Conservation (phyloP, 2,113 vertebrate species). For the Aleadryas rufinucha region DNA sequence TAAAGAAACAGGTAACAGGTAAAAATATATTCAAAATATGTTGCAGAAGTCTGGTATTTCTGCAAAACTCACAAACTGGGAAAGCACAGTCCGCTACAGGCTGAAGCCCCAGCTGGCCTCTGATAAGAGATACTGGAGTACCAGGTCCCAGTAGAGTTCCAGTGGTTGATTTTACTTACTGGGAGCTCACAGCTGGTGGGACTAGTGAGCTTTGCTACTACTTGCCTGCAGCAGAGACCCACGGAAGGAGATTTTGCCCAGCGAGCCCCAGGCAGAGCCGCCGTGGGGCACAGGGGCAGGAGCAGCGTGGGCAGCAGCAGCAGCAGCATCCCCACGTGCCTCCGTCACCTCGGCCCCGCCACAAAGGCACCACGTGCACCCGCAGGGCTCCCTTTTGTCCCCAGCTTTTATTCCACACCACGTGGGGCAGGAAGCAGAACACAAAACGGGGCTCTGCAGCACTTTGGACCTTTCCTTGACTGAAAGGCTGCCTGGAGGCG, state of each 20-base stretch:
- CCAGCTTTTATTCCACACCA: neutral
- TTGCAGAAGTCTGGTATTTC: neutral
- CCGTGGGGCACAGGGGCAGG: neutral
- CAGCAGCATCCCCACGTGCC: neutral
- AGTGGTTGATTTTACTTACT: neutral
- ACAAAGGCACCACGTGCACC: neutral
- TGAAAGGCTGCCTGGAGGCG: neutral
- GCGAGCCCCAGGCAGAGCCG: neutral
- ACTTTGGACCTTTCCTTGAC: neutral
- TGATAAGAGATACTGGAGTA: neutral
- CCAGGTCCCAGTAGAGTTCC: neutral
- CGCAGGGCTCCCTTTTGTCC: neutral
- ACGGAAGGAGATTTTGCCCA: neutral
- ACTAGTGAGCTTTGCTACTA: neutral
- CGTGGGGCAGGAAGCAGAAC: constrained; percentile 24
- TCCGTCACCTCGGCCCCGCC: neutral
- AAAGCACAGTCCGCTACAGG: neutral
- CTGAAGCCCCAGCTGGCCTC: neutral
- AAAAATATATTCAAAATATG: neutral
- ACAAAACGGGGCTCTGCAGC: neutral
- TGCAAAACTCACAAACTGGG: neutral
- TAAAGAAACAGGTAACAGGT: neutral
- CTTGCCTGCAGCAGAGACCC: neutral
- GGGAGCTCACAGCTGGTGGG: neutral
- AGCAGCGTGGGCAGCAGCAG: neutral